Evolutionary conservation across 2,888 invertebrate species (phyloP).

Genomic region (Cerastis rubricosa): DNA sequence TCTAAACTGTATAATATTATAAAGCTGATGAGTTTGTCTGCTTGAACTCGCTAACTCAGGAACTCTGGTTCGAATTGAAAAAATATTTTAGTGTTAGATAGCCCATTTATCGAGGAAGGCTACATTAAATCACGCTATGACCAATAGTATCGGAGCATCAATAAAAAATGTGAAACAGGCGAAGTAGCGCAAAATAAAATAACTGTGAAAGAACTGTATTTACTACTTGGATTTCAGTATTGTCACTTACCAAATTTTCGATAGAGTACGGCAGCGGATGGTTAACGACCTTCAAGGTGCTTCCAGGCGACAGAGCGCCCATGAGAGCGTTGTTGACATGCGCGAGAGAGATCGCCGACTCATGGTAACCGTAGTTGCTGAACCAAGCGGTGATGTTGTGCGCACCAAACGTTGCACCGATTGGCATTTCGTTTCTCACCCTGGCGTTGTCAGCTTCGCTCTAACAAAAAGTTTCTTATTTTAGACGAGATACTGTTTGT

Average conservation of each 20-base stretch:
- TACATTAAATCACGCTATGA: too few relatives aligned
- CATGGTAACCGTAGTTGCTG: slow-evolving; percentile 95
- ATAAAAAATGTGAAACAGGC: background rate
- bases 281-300: slow-evolving; percentile 90
- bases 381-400: slow-evolving; percentile 92
- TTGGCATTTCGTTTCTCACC: slow-evolving; percentile 89
- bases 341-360: slow-evolving; percentile 93
- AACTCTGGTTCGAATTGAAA: too few relatives aligned
- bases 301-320: slow-evolving; percentile 82
- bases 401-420: slow-evolving; percentile 90
- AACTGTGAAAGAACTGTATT: background rate
- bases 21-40: too few relatives aligned
- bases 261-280: slow-evolving; percentile 93
- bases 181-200: background rate
- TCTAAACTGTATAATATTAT: too few relatives aligned
- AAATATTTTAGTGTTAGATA: too few relatives aligned
- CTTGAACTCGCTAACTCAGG: too few relatives aligned
- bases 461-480: slow-evolving; percentile 65
- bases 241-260: slow-evolving; percentile 89
- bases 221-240: background rate
- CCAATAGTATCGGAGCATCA: too few relatives aligned
- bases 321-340: slow-evolving; percentile 92
- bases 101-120: too few relatives aligned
- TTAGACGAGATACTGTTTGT: background rate
- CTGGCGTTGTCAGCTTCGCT: slow-evolving; percentile 79